A percentile compares a stretch with the other conserved stretches of the same genome.
These are phyloP conservation scores for Ascaphus truei DNA, from an alignment of 2,113 vertebrate genomes.

Conservation along the genomic window DNA sequence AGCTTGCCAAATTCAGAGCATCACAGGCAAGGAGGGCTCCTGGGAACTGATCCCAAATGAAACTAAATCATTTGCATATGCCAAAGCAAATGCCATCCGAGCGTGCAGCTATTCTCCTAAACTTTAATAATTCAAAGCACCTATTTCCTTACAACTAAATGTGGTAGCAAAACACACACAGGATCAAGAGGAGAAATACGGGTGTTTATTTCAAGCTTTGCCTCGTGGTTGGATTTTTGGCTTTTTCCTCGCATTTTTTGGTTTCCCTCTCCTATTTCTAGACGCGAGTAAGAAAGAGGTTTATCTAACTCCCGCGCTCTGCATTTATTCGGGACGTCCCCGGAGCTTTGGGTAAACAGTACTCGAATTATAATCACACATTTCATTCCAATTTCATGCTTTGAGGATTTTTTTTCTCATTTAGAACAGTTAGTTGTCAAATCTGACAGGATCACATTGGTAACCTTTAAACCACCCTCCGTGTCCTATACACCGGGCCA, in stretches of 20 bases:
- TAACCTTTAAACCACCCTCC: slow-evolving; percentile 59
- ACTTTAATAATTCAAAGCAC: slow-evolving; percentile 73
- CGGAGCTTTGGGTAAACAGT: slow-evolving; percentile 67
- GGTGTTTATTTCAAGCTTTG: slow-evolving; percentile 21
- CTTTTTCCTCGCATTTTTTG: not conserved
- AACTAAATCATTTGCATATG: slow-evolving; percentile 82
- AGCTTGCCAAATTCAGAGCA: slow-evolving; percentile 70
- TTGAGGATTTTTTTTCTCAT: slow-evolving; percentile 75
- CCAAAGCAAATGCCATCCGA: slow-evolving; percentile 65
- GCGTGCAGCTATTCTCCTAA: slow-evolving; percentile 59
- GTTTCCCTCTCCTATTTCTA: not conserved
- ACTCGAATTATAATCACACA: slow-evolving; percentile 82
- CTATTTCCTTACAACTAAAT: slow-evolving; percentile 57
- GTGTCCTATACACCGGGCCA: slow-evolving; percentile 41
- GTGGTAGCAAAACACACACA: slow-evolving; percentile 47
- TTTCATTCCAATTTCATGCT: slow-evolving; percentile 83
- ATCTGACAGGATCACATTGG: slow-evolving; percentile 62
- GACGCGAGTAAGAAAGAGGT: slow-evolving; percentile 36
- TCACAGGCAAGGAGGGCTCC: slow-evolving; percentile 67
- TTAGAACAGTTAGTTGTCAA: slow-evolving; percentile 74
- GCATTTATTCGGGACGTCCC: slow-evolving; percentile 59
- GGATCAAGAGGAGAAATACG: slow-evolving; percentile 42
- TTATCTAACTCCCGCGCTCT: slow-evolving; percentile 59
- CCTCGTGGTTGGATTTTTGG: slow-evolving; percentile 42
- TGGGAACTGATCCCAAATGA: slow-evolving; percentile 79